Conservation (phyloP, 2,888 invertebrate genomes). For the Epicampocera succincta region DNA sequence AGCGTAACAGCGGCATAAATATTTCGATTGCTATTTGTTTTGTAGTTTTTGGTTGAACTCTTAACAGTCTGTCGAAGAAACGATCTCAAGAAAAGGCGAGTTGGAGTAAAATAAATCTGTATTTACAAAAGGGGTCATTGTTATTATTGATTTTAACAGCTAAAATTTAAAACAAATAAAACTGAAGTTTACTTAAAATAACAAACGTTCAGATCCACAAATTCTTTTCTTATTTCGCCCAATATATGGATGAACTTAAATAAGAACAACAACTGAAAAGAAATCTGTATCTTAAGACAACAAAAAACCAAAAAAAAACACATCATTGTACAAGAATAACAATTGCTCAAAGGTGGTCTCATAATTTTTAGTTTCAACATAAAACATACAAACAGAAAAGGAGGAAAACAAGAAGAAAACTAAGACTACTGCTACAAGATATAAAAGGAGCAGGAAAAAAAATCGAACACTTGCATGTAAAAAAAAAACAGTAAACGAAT, state of each 20-base stretch:
- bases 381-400: conserved; percentile 52
- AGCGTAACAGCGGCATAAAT: conserved; percentile 46
- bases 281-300: conserved; percentile 20
- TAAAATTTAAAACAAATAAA: conserved; percentile 39
- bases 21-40: neutral
- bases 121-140: conserved; percentile 68
- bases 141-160: conserved; percentile 70
- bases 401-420: conserved; percentile 64
- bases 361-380: conserved; percentile 72
- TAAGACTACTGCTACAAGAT: conserved; percentile 21
- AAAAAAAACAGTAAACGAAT: conserved; percentile 54
- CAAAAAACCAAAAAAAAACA: conserved; percentile 33
- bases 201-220: conserved; percentile 23
- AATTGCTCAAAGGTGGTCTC: conserved; percentile 78
- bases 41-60: conserved; percentile 11
- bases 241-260: conserved; percentile 11
- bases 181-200: conserved; percentile 2
- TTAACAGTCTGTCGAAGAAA: neutral
- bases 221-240: too few species aligned
- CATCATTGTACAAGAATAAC: conserved; percentile 69
- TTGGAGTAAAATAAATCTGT: conserved; percentile 23
- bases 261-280: conserved; percentile 33
- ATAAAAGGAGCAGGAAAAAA: conserved; percentile 29
- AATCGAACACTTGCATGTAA: conserved; percentile 35
- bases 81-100: too few species aligned